A percentile compares a stretch with the other conserved stretches of the same genome.
phyloP scores from a whole-genome alignment of 2,113 vertebrate genomes.

The Sinocyclocheilus grahami region DNA sequence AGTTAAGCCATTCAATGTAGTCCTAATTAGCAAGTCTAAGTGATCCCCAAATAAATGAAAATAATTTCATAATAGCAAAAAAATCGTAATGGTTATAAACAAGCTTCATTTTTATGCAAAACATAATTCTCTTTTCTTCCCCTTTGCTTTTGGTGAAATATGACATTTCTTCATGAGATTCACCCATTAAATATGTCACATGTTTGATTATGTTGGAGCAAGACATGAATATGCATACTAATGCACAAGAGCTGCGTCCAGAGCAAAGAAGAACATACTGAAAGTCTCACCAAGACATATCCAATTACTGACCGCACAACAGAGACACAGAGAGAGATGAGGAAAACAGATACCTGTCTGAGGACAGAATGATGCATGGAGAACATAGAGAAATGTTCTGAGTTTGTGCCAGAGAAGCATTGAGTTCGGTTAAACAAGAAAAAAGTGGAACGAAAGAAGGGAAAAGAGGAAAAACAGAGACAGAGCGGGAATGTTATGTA shows the following conservation, averaged over 20 bases:
- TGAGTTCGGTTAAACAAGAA: neutral
- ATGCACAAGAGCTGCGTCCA: neutral
- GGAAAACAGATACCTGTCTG: slow-evolving; percentile 49
- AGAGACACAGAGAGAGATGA: slow-evolving; percentile 10
- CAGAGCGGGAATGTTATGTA: slow-evolving; percentile 25
- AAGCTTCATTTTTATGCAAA: neutral
- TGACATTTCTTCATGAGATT: slow-evolving; percentile 2
- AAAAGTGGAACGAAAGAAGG: neutral
- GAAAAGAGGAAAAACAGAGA: slow-evolving; percentile 1
- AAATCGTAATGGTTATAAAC: neutral
- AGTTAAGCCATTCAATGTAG: neutral
- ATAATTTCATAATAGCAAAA: neutral
- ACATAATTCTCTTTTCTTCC: neutral
- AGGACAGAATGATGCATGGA: slow-evolving; percentile 20
- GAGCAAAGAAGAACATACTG: slow-evolving; percentile 12
- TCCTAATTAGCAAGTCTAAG: neutral
- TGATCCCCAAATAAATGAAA: neutral
- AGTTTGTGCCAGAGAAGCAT: neutral
- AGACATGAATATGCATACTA: neutral
- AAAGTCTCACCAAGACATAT: neutral
- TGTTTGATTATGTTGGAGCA: slow-evolving; percentile 1
- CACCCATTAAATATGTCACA: neutral
- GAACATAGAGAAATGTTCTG: neutral
- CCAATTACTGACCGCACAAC: slow-evolving; percentile 3
- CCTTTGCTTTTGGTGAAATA: neutral